Evolutionary conservation across 2,113 vertebrate genomes (phyloP), one percentile per base, ranked within the genome.

Genomic region (Corythornis cristatus): DNA sequence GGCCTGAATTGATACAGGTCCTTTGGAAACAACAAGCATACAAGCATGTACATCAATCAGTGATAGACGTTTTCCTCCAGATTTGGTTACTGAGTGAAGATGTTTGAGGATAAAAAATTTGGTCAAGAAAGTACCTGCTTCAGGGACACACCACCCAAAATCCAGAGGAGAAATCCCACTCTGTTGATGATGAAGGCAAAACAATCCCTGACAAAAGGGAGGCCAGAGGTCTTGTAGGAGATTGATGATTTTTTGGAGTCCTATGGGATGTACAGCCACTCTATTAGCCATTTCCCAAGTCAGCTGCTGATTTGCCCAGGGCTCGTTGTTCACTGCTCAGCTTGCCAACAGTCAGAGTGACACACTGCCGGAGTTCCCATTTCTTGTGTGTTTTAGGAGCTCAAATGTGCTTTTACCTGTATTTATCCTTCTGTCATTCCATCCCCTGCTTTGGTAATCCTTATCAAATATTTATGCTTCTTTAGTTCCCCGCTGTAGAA

Each of bases 401-500:
- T 87, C 68, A 58, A 51, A 62, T 71, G 48, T 86, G 79, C 29
- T 75, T 74, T 64, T 46, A 57, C n/a, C 33, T 78, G 86, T 89
- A 64, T 88, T 95, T 94, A 88, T 90, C 66, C 68, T 28, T 90
- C 35, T 86, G 31, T 25, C 26, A 87, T 43, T 88, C 81, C 48
- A 11, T 17, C 35, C n/a, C 50, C 70, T 95, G 23, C 82, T 91
- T 96, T 29, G 11, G 35, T 88, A 54, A 67, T 87, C 68, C 43
- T 51, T 84, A 87, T 85, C 67, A 95, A 97, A 91, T 76, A 79
- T 92, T 95, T 91, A 90, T 61, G 16, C 16, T 51, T 81, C 45
- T 86, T 81, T 79, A 81, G 88, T 93, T 96, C 84, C 51, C 82
- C 21, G 7, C 78, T 89, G 56, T 58, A 83, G 72, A 46, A 19